Evolutionary conservation across 92 coral and sea anemone genomes (phyloP).

Genomic region (Umimayanthus kanabou): DNA sequence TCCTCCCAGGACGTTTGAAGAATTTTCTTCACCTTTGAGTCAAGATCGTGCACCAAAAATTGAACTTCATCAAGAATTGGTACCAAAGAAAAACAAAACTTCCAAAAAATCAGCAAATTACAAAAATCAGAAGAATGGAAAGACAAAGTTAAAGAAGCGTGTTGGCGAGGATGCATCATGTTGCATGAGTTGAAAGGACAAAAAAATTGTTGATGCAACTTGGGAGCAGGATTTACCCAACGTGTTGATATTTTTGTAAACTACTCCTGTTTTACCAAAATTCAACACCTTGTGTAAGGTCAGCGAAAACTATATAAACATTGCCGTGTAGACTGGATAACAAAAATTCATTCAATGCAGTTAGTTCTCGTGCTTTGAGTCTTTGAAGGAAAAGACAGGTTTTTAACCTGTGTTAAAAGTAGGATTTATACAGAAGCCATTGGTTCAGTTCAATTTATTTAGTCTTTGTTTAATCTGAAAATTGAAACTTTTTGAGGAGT

Average conservation of each 20-base stretch:
- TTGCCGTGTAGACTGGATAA: background rate
- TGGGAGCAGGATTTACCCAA: background rate
- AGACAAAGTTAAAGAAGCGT: background rate
- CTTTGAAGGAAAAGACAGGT: background rate
- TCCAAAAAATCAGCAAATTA: background rate
- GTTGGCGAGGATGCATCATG: conserved; percentile 23
- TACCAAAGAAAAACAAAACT: conserved; percentile 21
- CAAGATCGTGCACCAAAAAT: conserved; percentile 11
- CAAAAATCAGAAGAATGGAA: conserved; percentile 22
- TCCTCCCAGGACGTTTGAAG: conserved; percentile 1
- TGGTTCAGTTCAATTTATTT: background rate
- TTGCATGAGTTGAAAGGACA: conserved; percentile 27
- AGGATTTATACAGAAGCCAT: background rate
- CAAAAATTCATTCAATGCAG: background rate
- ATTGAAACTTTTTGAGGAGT: background rate
- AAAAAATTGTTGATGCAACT: background rate
- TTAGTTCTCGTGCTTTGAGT: background rate
- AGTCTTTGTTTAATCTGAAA: background rate
- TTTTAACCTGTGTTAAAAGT: too few species aligned
- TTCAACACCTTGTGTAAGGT: background rate
- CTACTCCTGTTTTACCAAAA: background rate
- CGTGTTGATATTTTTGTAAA: background rate
- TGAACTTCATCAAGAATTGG: conserved; percentile 17
- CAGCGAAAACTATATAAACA: background rate
- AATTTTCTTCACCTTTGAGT: conserved; percentile 18